Evolutionary conservation across 2,113 vertebrate species (phyloP), one percentile per base, ranked within the genome.

Genomic region (Quiscalus mexicanus): DNA sequence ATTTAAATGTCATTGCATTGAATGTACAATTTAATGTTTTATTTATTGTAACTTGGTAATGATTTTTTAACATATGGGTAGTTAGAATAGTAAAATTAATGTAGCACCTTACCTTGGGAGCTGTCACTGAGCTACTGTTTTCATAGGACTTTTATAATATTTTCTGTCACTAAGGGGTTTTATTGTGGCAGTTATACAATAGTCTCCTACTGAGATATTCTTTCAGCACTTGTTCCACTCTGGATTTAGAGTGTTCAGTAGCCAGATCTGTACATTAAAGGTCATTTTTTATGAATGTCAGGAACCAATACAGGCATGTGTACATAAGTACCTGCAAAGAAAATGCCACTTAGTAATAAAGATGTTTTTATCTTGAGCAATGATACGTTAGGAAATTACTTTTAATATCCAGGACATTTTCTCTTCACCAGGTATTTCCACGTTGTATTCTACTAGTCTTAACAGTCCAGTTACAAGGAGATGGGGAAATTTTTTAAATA

Each of bases 201-300:
- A 44, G 83, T 78, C 31, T 84, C 79, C 65, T 59, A 20, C 83
- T 60, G 37, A 55, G 31, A 28, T 37, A 52, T 49, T 76, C 49
- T 95, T 88, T 62, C 58, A 74, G 44, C 17, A 63, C 41, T 79
- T 87, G 68, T 60, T 73, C 47, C 31, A 50, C 5, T 83, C n/a
- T 35, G 27, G 18, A 71, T 83, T 81, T 83, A 73, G 42, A 39
- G 39, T 39, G 81, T 92, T 79, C 33, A 28, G 49, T 87, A 89
- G n/a, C 64, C 56, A 93, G 55, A 83, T 35, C 24, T 87, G 60
- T 91, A 70, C 59, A 88, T 63, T 79, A 95, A 96, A 96, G 73
- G 65, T 89, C 60, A 90, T 96, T 97, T 96, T 93, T 92, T 77
- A 77, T 95, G 89, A 95, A 95, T 89, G 65, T 58, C 64, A 87